phyloP scores from a whole-genome alignment of 2,888 invertebrate genomes.

The Athrips mouffetella region DNA sequence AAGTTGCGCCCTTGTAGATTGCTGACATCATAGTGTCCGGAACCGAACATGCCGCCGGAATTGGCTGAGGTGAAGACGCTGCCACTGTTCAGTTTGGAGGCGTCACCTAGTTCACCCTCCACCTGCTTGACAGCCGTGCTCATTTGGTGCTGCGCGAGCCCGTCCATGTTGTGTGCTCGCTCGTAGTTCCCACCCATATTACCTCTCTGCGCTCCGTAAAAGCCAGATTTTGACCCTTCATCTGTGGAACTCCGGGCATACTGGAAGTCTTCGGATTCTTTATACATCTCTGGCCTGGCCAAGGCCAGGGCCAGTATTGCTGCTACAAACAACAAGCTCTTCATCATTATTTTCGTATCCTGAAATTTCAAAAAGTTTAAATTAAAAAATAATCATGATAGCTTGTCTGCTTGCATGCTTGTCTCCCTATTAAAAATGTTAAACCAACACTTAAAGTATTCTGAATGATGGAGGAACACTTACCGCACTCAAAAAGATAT shows the following conservation, averaged over 20 bases:
- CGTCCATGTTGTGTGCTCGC: constrained; percentile 71
- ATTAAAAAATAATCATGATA: not conserved
- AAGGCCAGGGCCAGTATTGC: constrained; percentile 46
- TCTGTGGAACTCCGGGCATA: constrained; percentile 70
- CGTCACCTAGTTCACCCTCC: constrained; percentile 65
- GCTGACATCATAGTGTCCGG: constrained; percentile 55
- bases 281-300: constrained; percentile 63
- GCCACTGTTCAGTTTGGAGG: constrained; percentile 51
- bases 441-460: no score
- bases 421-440: no score
- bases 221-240: constrained; percentile 66
- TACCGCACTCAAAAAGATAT: not conserved
- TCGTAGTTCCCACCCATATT: constrained; percentile 75
- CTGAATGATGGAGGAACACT: no score
- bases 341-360: constrained; percentile 40
- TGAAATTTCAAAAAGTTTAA: constrained; percentile 31
- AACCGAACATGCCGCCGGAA: constrained; percentile 63
- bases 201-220: constrained; percentile 70
- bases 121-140: constrained; percentile 61
- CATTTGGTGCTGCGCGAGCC: constrained; percentile 68
- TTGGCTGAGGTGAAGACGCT: constrained; percentile 65
- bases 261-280: constrained; percentile 71
- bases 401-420: no score
- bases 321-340: constrained; percentile 46
- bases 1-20: constrained; percentile 65